Conservation (phyloP, 1,140 invertebrate species). For the Trichonephila clavata region DNA sequence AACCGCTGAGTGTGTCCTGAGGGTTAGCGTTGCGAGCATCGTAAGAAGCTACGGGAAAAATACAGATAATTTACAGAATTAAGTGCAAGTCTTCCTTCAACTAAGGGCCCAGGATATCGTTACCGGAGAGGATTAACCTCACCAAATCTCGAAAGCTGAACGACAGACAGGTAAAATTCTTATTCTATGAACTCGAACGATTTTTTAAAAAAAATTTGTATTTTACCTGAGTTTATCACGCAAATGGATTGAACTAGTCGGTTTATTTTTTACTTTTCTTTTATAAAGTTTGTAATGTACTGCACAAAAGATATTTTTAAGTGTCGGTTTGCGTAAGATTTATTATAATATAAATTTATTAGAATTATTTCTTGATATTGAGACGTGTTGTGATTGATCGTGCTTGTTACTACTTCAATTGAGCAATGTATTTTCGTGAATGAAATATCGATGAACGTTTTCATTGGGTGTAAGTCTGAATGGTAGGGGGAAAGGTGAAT, state of each 20-base stretch:
- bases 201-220: not conserved
- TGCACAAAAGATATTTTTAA: too few species aligned
- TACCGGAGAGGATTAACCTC: not conserved
- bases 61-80: not conserved
- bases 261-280: not conserved
- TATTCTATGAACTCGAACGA: not conserved
- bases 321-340: too few species aligned
- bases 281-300: not conserved
- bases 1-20: conserved; percentile 25
- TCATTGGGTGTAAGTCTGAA: conserved; percentile 15
- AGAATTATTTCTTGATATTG: too few species aligned
- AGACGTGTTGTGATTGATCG: not conserved
- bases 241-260: not conserved
- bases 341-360: too few species aligned
- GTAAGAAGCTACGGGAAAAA: not conserved
- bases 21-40: not conserved
- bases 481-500: not conserved
- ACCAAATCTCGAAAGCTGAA: not conserved
- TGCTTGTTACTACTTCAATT: not conserved
- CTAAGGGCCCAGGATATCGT: not conserved
- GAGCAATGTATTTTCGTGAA: not conserved
- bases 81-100: not conserved
- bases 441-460: conserved; percentile 25
- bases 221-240: not conserved
- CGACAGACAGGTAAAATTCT: not conserved